Evolutionary conservation across 2,888 invertebrate species (phyloP).

Genomic region (Cryptophagus acutangulus): DNA sequence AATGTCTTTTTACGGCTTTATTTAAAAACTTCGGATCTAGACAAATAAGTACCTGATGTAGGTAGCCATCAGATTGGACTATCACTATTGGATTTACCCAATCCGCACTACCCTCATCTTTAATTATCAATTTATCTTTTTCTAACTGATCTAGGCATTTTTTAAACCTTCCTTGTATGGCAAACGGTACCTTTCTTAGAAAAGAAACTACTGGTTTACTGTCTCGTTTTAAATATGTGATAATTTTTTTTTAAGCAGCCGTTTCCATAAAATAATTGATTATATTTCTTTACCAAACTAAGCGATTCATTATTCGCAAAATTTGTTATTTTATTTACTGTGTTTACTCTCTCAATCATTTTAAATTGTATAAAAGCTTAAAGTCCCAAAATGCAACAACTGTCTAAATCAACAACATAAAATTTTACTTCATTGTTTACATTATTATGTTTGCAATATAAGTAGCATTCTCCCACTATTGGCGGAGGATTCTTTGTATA

Average conservation of each 20-base stretch:
- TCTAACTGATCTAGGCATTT: slow-evolving; percentile 13
- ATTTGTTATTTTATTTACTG: slow-evolving; percentile 10
- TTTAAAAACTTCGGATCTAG: slow-evolving; percentile 34
- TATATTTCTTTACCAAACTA: slow-evolving; percentile 16
- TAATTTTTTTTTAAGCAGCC: slow-evolving; percentile 20
- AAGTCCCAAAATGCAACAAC: slow-evolving; percentile 12
- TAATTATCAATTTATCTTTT: slow-evolving; percentile 12
- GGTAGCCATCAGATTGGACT: slow-evolving; percentile 19
- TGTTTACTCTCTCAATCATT: slow-evolving; percentile 13
- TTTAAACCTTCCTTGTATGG: slow-evolving; percentile 16
- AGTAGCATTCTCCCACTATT: slow-evolving; percentile 13
- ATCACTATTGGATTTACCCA: slow-evolving; percentile 19
- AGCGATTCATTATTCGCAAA: slow-evolving; percentile 3
- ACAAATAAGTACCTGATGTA: slow-evolving; percentile 26
- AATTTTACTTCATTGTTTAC: slow-evolving; percentile 6
- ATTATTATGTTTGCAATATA: slow-evolving; percentile 13
- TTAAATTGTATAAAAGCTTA: slow-evolving; percentile 14
- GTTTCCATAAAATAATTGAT: slow-evolving; percentile 20
- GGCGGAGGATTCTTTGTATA: slow-evolving; percentile 16
- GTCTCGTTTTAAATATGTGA: slow-evolving; percentile 22
- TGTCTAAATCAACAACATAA: slow-evolving; percentile 14
- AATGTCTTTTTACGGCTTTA: slow-evolving; percentile 20
- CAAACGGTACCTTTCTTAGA: slow-evolving; percentile 18
- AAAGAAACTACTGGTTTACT: slow-evolving; percentile 12
- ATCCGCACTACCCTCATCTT: slow-evolving; percentile 9